These are phyloP conservation scores for Hypomecis punctinalis DNA, from an alignment of 2,888 invertebrate genomes.

Conservation along the genomic window DNA sequence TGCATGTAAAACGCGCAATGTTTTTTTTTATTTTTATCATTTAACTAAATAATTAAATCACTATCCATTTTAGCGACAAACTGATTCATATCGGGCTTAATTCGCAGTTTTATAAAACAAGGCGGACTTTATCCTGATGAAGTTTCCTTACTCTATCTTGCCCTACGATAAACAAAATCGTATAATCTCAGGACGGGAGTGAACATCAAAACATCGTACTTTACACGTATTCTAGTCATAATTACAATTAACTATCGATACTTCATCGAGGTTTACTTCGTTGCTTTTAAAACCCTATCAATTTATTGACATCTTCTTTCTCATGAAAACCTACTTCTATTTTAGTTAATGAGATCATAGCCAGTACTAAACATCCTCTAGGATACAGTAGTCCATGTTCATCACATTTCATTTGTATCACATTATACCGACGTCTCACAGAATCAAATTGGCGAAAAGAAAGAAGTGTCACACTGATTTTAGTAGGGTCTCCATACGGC, in stretches of 20 bases:
- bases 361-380: constrained; percentile 5
- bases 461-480: constrained; percentile 58
- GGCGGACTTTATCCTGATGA: constrained; percentile 22
- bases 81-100: constrained; percentile 8
- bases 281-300: constrained; percentile 55
- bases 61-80: constrained; percentile 3
- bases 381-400: neutral
- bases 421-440: constrained; percentile 33
- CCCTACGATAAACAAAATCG: constrained; percentile 57
- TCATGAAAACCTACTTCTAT: constrained; percentile 34
- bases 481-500: constrained; percentile 93
- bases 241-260: constrained; percentile 37
- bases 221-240: constrained; percentile 55
- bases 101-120: constrained; percentile 24
- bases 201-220: constrained; percentile 61
- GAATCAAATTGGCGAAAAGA: constrained; percentile 46
- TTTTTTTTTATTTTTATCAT: neutral
- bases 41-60: constrained; percentile 15
- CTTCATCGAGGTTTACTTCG: constrained; percentile 63
- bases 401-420: constrained; percentile 25
- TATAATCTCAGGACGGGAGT: constrained; percentile 80
- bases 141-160: constrained; percentile 20
- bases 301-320: constrained; percentile 53
- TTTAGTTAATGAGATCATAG: constrained; percentile 27
- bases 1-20: neutral